These are phyloP conservation scores for Amphiprion ocellaris DNA, from an alignment of 2,113 vertebrate genomes.

Conservation along the genomic window DNA sequence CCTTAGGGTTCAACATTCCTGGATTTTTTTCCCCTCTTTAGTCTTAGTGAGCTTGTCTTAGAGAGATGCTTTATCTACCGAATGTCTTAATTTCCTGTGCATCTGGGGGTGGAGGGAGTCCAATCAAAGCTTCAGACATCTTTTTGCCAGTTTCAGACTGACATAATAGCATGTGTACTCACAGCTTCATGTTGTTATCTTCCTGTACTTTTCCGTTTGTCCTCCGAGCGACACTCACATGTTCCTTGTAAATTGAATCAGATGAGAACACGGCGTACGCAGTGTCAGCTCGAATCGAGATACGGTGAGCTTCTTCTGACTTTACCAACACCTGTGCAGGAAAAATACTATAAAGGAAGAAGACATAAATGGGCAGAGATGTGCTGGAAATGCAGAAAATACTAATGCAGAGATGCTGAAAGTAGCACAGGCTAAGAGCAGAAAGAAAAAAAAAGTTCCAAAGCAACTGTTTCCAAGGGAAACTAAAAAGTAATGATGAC, in stretches of 20 bases:
- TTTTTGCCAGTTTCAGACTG: slow-evolving; percentile 9
- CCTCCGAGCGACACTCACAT: slow-evolving; percentile 51
- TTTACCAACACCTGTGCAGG: slow-evolving; percentile 2
- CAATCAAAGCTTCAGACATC: background rate
- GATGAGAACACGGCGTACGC: slow-evolving; percentile 31
- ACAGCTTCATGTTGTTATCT: slow-evolving; percentile 29
- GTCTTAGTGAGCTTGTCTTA: no score
- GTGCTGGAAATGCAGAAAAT: background rate
- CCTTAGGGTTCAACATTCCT: no score
- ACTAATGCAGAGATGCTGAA: background rate
- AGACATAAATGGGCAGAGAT: background rate
- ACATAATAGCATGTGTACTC: slow-evolving; percentile 15
- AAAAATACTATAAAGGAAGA: background rate
- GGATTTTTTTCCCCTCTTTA: no score
- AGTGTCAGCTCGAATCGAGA: slow-evolving; percentile 14
- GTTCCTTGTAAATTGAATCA: slow-evolving; percentile 66
- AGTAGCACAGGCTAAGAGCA: no score
- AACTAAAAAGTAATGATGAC: background rate
- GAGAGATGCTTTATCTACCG: no score
- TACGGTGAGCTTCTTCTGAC: slow-evolving; percentile 22
- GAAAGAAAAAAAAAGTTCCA: background rate
- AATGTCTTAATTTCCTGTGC: background rate
- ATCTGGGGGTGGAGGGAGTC: background rate
- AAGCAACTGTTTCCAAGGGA: background rate
- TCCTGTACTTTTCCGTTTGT: slow-evolving; percentile 43